A percentile compares a stretch with the other conserved stretches of the same genome.
These are phyloP conservation scores for Caenorhabditis sp. DNA, from an alignment of 2,888 invertebrate genomes.

Conservation along the genomic window DNA sequence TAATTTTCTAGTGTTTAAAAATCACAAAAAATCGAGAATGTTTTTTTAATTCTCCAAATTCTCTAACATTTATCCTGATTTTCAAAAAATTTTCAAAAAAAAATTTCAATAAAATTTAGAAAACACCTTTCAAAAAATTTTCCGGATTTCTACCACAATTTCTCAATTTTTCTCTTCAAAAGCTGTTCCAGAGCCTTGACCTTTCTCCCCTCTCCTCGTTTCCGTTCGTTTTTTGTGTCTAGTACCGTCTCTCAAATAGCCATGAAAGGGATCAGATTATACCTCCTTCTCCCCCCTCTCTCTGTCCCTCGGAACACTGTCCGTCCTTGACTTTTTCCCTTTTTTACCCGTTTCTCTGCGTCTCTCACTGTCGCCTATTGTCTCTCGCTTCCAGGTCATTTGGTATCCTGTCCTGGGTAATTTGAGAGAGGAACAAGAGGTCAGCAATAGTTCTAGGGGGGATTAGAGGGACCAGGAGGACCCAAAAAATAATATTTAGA, in stretches of 20 bases:
- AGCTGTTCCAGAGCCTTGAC: neutral
- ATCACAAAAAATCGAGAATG: no score
- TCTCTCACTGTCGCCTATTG: neutral
- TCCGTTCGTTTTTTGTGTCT: neutral
- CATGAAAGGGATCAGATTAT: neutral
- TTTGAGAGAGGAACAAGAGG: neutral
- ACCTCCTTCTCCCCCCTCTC: neutral
- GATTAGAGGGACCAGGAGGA: no score
- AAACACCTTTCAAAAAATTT: neutral
- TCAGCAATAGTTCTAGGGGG: no score
- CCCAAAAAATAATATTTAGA: no score
- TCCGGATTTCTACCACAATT: neutral
- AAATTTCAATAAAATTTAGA: neutral
- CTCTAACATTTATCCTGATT: no score
- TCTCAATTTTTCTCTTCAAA: neutral
- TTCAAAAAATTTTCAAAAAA: neutral
- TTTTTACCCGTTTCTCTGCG: neutral
- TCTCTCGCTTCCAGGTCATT: conserved; percentile 11
- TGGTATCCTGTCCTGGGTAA: conserved; percentile 1
- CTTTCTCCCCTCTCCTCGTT: neutral
- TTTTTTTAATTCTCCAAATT: no score
- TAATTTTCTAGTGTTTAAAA: neutral
- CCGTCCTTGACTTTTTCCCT: conserved; percentile 5
- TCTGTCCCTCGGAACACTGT: no score
- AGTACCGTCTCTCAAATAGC: neutral